Evolutionary conservation across 2,113 vertebrate genomes (phyloP), one percentile per base, ranked within the genome.

Genomic region (Chunga burmeisteri): DNA sequence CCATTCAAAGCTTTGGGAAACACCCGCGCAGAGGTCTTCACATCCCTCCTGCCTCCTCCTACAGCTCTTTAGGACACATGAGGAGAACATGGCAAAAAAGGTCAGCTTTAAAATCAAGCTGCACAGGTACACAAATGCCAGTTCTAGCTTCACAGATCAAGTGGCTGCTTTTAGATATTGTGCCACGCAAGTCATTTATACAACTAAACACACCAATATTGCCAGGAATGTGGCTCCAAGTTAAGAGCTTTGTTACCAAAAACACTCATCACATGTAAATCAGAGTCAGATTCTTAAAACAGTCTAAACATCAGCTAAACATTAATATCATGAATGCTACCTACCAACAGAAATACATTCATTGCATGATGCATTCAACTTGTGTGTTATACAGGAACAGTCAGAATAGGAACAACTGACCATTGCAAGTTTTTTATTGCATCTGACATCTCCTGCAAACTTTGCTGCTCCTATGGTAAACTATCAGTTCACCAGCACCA

Each of bases 241-340:
- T 65, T 44, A 23, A 56, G n/a, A 77, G 21, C 16, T 92, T 47
- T 53, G 25, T 73, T 78, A 72, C 81, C 68, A 91, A 59, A 85
- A 90, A n/a, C 55, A 47, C 52, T 55, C 73, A 56, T 40, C 55
- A 29, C 46, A 56, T 47, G 42, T 58, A 88, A 91, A 73, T 58
- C 66, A 23, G 47, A 66, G 79, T 81, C 91, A 82, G 21, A 52
- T 56, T 26, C 88, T 74, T 38, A 55, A 92, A 96, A 92, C 18
- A 92, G 40, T 30, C 82, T 78, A 59, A 83, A 77, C 49, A 52
- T 21, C 42, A 70, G 78, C 44, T 50, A 27, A 59, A 58, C 15
- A 44, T 13, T 34, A 72, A 9, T 26, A 55, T 29, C 9, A 18
- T 32, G 36, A 86, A 47, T 21, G 47, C 40, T 52, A 49, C 50